Evolutionary conservation across 2,797 vertebrate genomes (phyloP).

Genomic region (Orestias chungarensis): DNA sequence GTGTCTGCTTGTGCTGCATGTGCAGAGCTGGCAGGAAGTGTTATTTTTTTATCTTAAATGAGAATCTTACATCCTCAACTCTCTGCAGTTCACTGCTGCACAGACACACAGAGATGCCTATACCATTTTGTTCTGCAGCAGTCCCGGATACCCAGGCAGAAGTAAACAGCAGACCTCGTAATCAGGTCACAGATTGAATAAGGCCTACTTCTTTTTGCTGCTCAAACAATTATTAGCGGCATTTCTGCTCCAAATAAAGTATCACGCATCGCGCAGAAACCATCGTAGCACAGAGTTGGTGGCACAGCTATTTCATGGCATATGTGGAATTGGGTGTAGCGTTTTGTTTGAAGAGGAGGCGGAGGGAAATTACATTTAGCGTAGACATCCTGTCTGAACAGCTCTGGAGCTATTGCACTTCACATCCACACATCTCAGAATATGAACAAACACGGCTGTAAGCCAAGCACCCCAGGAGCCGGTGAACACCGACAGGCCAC

Average conservation of each 20-base stretch:
- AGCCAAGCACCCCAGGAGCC: conserved; percentile 56
- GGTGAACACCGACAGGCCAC: conserved; percentile 58
- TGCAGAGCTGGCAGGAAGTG: conserved; percentile 39
- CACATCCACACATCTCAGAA: conserved; percentile 36
- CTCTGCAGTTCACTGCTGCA: conserved; percentile 59
- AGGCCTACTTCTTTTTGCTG: conserved; percentile 37
- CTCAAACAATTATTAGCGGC: conserved; percentile 58
- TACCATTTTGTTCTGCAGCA: conserved; percentile 30
- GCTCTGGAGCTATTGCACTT: conserved; percentile 64
- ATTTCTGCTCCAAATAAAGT: conserved; percentile 44
- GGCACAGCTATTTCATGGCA: conserved; percentile 7
- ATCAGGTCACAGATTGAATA: conserved; percentile 63
- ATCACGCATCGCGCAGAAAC: conserved; percentile 25
- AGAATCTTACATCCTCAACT: conserved; percentile 67
- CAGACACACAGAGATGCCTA: conserved; percentile 7
- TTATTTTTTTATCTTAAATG: conserved; percentile 74
- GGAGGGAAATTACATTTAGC: too few species aligned
- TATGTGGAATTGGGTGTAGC: neutral
- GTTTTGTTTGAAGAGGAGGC: conserved; percentile 7
- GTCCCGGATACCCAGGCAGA: conserved; percentile 37
- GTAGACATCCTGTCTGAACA: conserved; percentile 62
- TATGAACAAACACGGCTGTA: conserved; percentile 43
- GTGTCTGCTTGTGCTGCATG: conserved; percentile 1
- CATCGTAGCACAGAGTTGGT: conserved; percentile 7
- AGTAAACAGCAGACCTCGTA: conserved; percentile 57